Evolutionary conservation across 2,797 vertebrate genomes (phyloP), one percentile per base, ranked within the genome.

Genomic region (Enteromius mattozi): DNA sequence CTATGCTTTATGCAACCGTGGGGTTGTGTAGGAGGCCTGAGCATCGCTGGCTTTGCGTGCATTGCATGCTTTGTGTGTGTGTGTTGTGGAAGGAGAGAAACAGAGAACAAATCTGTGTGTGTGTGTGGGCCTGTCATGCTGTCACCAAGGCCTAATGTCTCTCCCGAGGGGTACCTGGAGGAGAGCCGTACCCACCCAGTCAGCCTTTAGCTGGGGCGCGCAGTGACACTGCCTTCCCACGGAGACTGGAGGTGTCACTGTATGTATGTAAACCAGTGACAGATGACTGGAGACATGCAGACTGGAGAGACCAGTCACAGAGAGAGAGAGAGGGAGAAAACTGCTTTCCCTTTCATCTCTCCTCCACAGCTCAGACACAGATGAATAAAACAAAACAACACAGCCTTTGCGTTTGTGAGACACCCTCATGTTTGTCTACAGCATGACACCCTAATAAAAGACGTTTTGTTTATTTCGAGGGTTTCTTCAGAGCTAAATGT

Each of bases 271-370:
- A 94, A 95, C 92, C 88, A 92, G 92, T 94, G 95, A 94, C 94
- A 95, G 95, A 95, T 95, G 94, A 95, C 92, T 94, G 94, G 93
- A 94, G 93, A 95, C 95, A 92, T 91, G 92, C 92, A 92, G 92
- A 92, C 94, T 92, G 92, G 91, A 92, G 94, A 94, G 93, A 93
- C 92, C 80, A 88, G 86, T 91, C 92, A 91, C 91, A 90, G 92
- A 95, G 92, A 30, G 24, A 63, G 49, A 56, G 54, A 21, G 51
- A 54, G 51, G 14, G 12, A 89, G 59, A 6, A 92, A 91, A 92
- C 91, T 90, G 88, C 88, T 89, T 91, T 85, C 91, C 89, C 71
- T 84, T 87, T 91, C 91, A 83, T 86, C 84, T 85, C 80, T 59
- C 85, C 72, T 87, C 51, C 85, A 83, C 56, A 66, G 54, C 86